Base-by-base conservation (phyloP, 2,888 invertebrate species). In the Pemphredon lugubris region DNA sequence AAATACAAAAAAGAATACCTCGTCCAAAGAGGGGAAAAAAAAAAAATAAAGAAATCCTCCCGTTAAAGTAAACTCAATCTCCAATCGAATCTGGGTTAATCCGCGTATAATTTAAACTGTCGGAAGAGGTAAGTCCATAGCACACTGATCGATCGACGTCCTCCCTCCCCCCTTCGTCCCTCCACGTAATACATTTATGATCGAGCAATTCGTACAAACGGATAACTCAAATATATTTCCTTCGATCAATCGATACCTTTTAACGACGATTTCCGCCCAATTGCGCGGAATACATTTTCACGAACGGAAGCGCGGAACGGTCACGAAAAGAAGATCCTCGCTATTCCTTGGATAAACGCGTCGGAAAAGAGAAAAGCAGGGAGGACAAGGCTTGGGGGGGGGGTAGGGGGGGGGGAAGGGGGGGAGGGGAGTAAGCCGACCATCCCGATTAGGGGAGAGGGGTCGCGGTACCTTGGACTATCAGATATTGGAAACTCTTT, bases 401-500 rank as follows among this genome's bases (percentile, higher is more conserved):
- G n/a, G n/a, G n/a, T n/a, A n/a, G n/a, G n/a, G n/a, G n/a, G n/a
- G n/a, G n/a, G n/a, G n/a, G n/a, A n/a, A n/a, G n/a, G n/a, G n/a
- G n/a, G n/a, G 71, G 51, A 32, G 30, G 60, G 54, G 66, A 45
- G n/a, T 61, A 60, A 78, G 47, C 21, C 59, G 50, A 50, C 51
- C 58, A n/a, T 48, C 53, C 63, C 67, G 71, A 79, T 75, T 65
- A 50, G 42, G 57, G 48, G 47, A 45, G 47, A 53, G 45, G 47
- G 54, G 53, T 53, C 68, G n/a, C n/a, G n/a, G n/a, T n/a, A n/a
- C n/a, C 39, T 3, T 32, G 57, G 51, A 72, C 67, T 77, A 81
- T 84, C 85, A 78, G 85, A 85, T 85, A 85, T 86, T 75, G 86
- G 86, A 86, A 85, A 85, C 76, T 83, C 80, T 83, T 84, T 82